These are phyloP conservation scores for Chitala chitala DNA, from an alignment of 2,113 vertebrate species.

Conservation along the genomic window DNA sequence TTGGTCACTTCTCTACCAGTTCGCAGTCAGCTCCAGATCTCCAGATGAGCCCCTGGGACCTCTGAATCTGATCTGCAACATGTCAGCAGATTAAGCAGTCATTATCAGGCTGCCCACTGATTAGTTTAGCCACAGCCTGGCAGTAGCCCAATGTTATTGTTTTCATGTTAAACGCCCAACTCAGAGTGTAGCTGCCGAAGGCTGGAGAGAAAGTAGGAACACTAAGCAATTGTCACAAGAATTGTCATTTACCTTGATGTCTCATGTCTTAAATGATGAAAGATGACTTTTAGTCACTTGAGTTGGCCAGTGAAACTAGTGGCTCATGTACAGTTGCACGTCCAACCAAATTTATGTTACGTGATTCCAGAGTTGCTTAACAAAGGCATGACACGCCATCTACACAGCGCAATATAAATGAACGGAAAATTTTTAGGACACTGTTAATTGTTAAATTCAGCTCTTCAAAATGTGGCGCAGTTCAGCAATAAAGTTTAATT, in stretches of 20 bases:
- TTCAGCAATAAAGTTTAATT: too few relatives aligned
- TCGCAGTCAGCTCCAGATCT: neutral
- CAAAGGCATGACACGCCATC: too few relatives aligned
- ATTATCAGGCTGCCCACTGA: too few relatives aligned
- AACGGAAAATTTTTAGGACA: too few relatives aligned
- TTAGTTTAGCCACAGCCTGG: neutral
- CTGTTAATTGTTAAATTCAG: too few relatives aligned
- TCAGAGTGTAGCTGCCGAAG: neutral
- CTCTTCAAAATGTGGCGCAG: too few relatives aligned
- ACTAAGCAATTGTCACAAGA: neutral
- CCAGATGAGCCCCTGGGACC: neutral
- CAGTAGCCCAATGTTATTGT: neutral
- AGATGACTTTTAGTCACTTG: constrained; percentile 5
- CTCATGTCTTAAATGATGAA: neutral
- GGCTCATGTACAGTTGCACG: too few relatives aligned
- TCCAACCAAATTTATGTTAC: too few relatives aligned
- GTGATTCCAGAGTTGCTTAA: too few relatives aligned
- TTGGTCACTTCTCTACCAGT: neutral
- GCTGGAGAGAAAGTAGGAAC: neutral
- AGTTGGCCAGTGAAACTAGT: too few relatives aligned
- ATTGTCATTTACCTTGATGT: neutral
- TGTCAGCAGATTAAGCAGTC: constrained; percentile 12
- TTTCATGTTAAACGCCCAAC: neutral
- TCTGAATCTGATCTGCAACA: neutral
- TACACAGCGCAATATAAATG: too few relatives aligned